These are phyloP conservation scores for Zaprionus camerounensis DNA, from an alignment of 1,140 invertebrate genomes.

Conservation along the genomic window DNA sequence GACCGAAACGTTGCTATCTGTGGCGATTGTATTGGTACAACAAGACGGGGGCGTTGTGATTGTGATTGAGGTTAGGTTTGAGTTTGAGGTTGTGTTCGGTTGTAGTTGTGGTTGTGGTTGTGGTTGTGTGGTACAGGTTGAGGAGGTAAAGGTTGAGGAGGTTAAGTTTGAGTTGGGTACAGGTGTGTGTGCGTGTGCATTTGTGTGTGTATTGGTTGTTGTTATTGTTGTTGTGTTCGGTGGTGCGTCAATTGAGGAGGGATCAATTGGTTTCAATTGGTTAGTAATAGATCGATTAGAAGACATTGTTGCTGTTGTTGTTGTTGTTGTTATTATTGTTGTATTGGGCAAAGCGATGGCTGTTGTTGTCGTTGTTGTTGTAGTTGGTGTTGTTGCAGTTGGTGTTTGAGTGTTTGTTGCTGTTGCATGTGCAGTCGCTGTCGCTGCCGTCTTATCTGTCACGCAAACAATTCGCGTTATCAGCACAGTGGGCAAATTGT, in stretches of 20 bases:
- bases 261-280: slow-evolving; percentile 58
- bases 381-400: slow-evolving; percentile 36
- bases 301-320: slow-evolving; percentile 52
- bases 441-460: slow-evolving; percentile 11
- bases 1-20: slow-evolving; percentile 80
- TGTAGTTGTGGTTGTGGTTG: slow-evolving; percentile 5
- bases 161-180: background rate
- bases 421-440: slow-evolving; percentile 12
- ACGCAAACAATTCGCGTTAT: slow-evolving; percentile 42
- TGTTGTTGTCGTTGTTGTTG: slow-evolving; percentile 16
- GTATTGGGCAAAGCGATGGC: slow-evolving; percentile 11
- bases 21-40: slow-evolving; percentile 68
- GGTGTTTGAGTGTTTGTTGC: slow-evolving; percentile 29
- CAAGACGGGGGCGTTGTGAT: slow-evolving; percentile 45
- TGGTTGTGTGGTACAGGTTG: background rate
- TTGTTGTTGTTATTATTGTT: slow-evolving; percentile 38
- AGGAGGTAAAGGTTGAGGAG: background rate
- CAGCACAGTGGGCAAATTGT: slow-evolving; percentile 60
- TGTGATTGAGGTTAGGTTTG: slow-evolving; percentile 24
- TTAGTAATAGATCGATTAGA: slow-evolving; percentile 61
- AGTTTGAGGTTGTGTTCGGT: slow-evolving; percentile 16
- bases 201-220: slow-evolving; percentile 40
- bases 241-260: slow-evolving; percentile 55
- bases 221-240: slow-evolving; percentile 38
- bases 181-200: slow-evolving; percentile 24